phyloP scores from a whole-genome alignment of 2,888 invertebrate genomes.

The Agriopis marginaria region DNA sequence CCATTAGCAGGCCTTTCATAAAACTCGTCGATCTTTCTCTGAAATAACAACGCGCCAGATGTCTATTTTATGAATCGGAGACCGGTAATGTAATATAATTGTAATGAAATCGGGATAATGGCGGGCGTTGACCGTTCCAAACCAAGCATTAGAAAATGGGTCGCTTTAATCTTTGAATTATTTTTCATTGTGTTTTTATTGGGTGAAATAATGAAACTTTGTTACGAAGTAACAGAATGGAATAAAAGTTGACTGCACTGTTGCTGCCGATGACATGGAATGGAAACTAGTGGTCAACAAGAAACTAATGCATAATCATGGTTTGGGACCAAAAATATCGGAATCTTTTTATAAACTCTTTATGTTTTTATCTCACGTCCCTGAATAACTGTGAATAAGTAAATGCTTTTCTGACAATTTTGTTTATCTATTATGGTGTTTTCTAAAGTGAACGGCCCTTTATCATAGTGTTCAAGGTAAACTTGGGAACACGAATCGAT shows the following conservation, averaged over 20 bases:
- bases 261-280: neutral
- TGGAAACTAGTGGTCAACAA: neutral
- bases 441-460: slow-evolving; percentile 70
- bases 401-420: slow-evolving; percentile 32
- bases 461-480: slow-evolving; percentile 78
- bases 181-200: slow-evolving; percentile 1
- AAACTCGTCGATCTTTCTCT: slow-evolving; percentile 34
- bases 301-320: neutral
- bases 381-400: slow-evolving; percentile 21
- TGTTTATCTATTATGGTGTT: slow-evolving; percentile 32
- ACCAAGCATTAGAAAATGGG: slow-evolving; percentile 5
- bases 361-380: neutral
- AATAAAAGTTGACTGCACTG: neutral
- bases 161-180: slow-evolving; percentile 2
- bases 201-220: neutral
- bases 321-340: neutral
- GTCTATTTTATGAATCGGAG: slow-evolving; percentile 36
- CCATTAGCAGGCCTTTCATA: slow-evolving; percentile 36
- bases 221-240: neutral
- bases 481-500: slow-evolving; percentile 61
- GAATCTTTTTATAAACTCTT: neutral
- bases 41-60: slow-evolving; percentile 37
- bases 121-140: slow-evolving; percentile 19
- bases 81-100: slow-evolving; percentile 21
- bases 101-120: slow-evolving; percentile 25